phyloP scores from a whole-genome alignment of 2,797 vertebrate genomes.

The Gobio occitaniae region DNA sequence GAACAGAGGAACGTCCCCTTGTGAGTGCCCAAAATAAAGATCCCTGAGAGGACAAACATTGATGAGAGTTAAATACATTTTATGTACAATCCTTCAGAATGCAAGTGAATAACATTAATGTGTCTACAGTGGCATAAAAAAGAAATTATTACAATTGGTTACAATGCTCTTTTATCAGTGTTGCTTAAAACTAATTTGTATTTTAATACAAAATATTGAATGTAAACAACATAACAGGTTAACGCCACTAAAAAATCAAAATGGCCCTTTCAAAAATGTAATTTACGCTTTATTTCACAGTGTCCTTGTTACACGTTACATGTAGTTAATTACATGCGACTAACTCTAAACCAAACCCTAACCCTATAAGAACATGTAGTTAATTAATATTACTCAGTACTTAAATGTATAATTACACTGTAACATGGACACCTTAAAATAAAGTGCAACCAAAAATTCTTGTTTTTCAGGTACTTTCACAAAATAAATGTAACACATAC shows the following conservation, averaged over 20 bases:
- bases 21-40: slow-evolving; percentile 83
- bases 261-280: too few relatives aligned
- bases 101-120: neutral
- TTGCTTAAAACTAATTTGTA: neutral
- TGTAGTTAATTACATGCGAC: too few relatives aligned
- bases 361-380: too few relatives aligned
- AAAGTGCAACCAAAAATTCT: neutral
- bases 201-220: neutral
- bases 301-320: too few relatives aligned
- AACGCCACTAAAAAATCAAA: neutral
- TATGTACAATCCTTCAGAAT: neutral
- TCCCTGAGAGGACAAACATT: slow-evolving; percentile 68
- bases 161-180: neutral
- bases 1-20: slow-evolving; percentile 79
- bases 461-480: neutral
- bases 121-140: neutral
- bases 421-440: too few relatives aligned
- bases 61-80: neutral
- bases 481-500: neutral
- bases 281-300: too few relatives aligned
- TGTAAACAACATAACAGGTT: neutral
- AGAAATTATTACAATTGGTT: neutral
- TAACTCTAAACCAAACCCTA: too few relatives aligned
- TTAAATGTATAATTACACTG: too few relatives aligned
- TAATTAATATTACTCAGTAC: too few relatives aligned